Conservation (phyloP, 2,113 vertebrate species). For the Sander vitreus region DNA sequence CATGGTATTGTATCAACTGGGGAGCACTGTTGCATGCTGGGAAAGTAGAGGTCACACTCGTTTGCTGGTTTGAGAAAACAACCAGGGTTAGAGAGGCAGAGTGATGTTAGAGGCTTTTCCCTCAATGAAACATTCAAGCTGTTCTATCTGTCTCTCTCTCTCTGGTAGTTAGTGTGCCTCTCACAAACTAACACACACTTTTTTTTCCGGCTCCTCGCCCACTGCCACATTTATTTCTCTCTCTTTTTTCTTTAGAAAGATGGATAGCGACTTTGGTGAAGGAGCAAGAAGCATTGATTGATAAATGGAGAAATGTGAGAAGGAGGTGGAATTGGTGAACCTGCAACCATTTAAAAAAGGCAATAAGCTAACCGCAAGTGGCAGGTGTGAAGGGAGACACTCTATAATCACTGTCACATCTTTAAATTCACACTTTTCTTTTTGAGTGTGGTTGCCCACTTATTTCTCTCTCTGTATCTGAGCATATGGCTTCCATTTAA, state of each 20-base stretch:
- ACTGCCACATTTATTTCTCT: slow-evolving; percentile 11
- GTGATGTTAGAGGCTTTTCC: slow-evolving; percentile 9
- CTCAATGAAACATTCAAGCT: not conserved
- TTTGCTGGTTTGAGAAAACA: slow-evolving; percentile 15
- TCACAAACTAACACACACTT: not conserved
- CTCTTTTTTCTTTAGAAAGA: slow-evolving; percentile 17
- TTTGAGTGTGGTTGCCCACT: not conserved
- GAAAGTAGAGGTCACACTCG: slow-evolving; percentile 35
- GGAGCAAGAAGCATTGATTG: slow-evolving; percentile 41
- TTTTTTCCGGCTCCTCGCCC: not conserved
- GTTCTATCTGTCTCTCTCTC: slow-evolving; percentile 1
- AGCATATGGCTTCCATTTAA: not conserved
- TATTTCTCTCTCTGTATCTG: not conserved
- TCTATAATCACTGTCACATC: not conserved
- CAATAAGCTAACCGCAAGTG: not conserved
- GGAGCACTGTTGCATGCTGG: slow-evolving; percentile 39
- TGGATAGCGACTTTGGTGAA: not conserved
- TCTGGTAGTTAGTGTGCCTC: not conserved
- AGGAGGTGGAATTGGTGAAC: not conserved
- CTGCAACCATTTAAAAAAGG: not conserved
- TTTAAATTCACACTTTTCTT: not conserved
- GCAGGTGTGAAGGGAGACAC: not conserved
- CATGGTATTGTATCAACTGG: slow-evolving; percentile 1
- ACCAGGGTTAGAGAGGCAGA: slow-evolving; percentile 29
- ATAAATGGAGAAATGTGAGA: slow-evolving; percentile 31